A percentile compares a stretch with the other conserved stretches of the same genome.
phyloP scores from a whole-genome alignment of 2,113 vertebrate genomes.

The Odontophorus gujanensis region DNA sequence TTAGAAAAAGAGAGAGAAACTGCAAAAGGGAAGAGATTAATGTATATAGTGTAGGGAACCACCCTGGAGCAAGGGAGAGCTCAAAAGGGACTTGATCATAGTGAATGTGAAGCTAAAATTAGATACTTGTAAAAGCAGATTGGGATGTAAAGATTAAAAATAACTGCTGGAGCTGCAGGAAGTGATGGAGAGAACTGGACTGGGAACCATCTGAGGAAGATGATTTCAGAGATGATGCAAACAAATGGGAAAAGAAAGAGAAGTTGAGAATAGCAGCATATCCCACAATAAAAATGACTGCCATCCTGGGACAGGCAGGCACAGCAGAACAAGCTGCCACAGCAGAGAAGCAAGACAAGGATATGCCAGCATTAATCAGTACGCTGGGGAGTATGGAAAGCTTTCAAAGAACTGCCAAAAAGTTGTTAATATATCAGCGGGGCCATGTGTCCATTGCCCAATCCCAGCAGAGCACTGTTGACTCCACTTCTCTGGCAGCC shows the following conservation, averaged over 20 bases:
- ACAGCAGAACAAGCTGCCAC: background rate
- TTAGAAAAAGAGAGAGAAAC: slow-evolving; percentile 17
- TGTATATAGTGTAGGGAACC: slow-evolving; percentile 35
- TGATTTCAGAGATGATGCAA: background rate
- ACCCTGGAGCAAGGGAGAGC: slow-evolving; percentile 52
- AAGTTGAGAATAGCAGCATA: background rate
- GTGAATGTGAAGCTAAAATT: slow-evolving; percentile 60
- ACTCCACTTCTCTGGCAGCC: background rate
- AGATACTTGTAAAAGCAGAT: slow-evolving; percentile 46
- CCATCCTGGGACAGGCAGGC: background rate
- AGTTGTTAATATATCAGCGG: background rate
- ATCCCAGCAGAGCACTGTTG: background rate
- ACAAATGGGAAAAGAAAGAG: slow-evolving; percentile 34
- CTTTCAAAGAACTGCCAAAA: background rate
- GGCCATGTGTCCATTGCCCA: background rate
- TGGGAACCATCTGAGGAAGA: slow-evolving; percentile 9
- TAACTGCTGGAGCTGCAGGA: slow-evolving; percentile 48
- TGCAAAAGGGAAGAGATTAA: slow-evolving; percentile 19
- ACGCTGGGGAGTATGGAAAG: background rate
- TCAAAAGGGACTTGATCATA: slow-evolving; percentile 53
- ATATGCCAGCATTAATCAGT: background rate
- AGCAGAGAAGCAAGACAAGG: background rate
- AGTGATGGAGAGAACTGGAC: slow-evolving; percentile 17
- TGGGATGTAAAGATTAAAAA: slow-evolving; percentile 66
- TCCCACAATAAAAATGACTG: background rate